phyloP scores from a whole-genome alignment of 1,140 invertebrate species.

The Bombus pascuorum region DNA sequence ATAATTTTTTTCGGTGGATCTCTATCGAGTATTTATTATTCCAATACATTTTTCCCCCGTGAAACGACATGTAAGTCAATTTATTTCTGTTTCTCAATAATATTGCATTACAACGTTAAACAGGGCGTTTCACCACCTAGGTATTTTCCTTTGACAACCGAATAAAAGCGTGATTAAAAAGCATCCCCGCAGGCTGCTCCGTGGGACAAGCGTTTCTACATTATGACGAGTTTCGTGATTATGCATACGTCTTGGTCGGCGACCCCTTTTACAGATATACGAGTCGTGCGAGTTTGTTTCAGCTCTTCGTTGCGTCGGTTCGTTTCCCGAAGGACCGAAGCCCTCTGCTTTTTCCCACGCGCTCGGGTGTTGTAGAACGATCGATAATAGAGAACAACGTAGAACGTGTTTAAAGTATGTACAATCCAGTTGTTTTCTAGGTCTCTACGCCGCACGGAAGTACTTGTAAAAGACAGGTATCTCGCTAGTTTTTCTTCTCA shows the following conservation, averaged over 20 bases:
- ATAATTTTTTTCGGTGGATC: too few species aligned
- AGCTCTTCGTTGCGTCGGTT: background rate
- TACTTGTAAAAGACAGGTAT: background rate
- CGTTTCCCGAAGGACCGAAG: background rate
- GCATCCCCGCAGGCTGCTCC: background rate
- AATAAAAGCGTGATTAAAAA: conserved; percentile 5
- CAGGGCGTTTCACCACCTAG: background rate
- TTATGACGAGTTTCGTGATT: background rate
- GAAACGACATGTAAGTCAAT: too few species aligned
- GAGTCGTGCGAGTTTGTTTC: background rate
- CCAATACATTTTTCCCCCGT: too few species aligned
- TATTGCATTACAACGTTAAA: background rate
- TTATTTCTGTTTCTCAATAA: too few species aligned
- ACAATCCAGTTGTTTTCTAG: conserved; percentile 12
- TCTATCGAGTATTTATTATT: too few species aligned
- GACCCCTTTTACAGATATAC: background rate
- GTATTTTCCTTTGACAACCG: background rate
- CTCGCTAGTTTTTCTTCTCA: background rate
- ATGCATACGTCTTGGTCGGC: background rate
- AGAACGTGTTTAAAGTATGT: background rate
- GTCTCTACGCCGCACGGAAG: background rate
- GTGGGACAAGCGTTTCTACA: background rate
- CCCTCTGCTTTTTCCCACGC: background rate
- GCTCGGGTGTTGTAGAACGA: background rate
- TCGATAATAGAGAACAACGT: conserved; percentile 14